Evolutionary conservation across 2,797 vertebrate species (phyloP).

Genomic region (Phataginus tetradactyla): DNA sequence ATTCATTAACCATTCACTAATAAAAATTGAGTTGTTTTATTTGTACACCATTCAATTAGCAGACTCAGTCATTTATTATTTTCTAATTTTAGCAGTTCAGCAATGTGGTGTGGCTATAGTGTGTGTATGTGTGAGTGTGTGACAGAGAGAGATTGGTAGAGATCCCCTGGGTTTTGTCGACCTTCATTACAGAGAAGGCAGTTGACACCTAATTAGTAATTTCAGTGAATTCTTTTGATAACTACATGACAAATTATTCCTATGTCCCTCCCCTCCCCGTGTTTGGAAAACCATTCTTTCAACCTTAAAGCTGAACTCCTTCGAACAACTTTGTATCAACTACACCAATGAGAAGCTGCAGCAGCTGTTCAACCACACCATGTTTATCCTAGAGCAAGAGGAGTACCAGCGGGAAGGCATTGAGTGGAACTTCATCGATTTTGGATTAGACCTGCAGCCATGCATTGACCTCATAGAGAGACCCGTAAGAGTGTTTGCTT

Average conservation of each 20-base stretch:
- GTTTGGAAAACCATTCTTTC: background rate
- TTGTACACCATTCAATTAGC: background rate
- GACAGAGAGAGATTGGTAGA: background rate
- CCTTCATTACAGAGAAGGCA: too few relatives aligned
- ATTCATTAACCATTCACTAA: background rate
- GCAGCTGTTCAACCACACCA: slow-evolving; percentile 99
- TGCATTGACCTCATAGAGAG: slow-evolving; percentile 99
- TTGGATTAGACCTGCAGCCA: slow-evolving; percentile 97
- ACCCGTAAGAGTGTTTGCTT: slow-evolving; percentile 88
- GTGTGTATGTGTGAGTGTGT: background rate
- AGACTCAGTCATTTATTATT: background rate
- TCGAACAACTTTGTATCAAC: slow-evolving; percentile 98
- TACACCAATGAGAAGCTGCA: slow-evolving; percentile 99
- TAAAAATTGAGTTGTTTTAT: background rate
- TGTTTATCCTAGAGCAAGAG: slow-evolving; percentile 99
- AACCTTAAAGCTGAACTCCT: slow-evolving; percentile 93
- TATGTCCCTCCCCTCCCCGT: background rate
- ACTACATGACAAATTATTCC: background rate
- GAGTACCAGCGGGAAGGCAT: slow-evolving; percentile 99
- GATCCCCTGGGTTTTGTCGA: background rate
- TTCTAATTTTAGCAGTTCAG: background rate
- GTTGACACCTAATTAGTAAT: background rate
- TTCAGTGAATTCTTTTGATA: background rate
- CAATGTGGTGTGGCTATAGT: background rate
- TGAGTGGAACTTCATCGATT: slow-evolving; percentile 99